A percentile compares a stretch with the other conserved stretches of the same genome.
These are phyloP conservation scores for Cranoglanis bouderius DNA, from an alignment of 2,113 vertebrate species.

Conservation along the genomic window DNA sequence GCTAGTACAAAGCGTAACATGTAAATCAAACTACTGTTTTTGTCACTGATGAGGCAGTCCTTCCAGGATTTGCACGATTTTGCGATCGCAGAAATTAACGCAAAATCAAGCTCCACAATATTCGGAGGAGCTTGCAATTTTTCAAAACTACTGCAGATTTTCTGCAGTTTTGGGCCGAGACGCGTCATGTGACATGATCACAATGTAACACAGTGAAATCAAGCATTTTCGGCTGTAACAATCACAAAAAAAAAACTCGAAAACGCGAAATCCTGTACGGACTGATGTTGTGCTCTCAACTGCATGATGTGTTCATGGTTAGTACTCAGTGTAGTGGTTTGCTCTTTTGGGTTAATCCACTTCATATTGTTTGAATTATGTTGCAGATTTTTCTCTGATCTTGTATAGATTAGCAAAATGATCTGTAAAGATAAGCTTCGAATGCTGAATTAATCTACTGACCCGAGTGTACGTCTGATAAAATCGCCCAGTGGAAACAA, in stretches of 20 bases:
- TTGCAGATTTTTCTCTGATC: conserved; percentile 49
- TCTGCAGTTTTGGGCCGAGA: no score
- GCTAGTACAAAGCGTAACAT: neutral
- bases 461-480: conserved; percentile 46
- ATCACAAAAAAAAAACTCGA: no score
- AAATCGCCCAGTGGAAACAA: conserved; percentile 31
- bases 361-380: conserved; percentile 40
- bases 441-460: conserved; percentile 60
- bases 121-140: no score
- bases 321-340: conserved; percentile 8
- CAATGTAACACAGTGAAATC: no score
- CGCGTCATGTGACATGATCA: no score
- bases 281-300: neutral
- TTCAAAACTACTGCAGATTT: no score
- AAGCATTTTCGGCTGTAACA: no score
- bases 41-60: neutral
- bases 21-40: neutral
- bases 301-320: neutral
- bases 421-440: conserved; percentile 62
- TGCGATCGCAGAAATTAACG: no score
- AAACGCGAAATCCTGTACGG: no score
- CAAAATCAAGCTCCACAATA: no score
- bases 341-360: conserved; percentile 39
- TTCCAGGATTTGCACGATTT: no score
- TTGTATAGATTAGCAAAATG: conserved; percentile 58